Evolutionary conservation across 1,140 invertebrate species (phyloP).

Genomic region (Dysdera silvatica): DNA sequence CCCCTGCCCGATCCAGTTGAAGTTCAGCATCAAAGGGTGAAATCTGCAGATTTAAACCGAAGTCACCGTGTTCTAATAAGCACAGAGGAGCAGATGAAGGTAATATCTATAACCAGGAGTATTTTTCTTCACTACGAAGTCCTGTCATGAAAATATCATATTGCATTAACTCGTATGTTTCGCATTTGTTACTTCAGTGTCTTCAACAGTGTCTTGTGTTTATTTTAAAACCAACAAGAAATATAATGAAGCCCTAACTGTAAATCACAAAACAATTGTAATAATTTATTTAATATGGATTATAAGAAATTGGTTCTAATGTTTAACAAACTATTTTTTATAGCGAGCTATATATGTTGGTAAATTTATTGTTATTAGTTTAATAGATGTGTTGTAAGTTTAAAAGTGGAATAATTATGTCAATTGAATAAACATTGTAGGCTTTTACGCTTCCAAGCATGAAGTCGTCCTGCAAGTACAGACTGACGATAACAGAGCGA

Average conservation of each 20-base stretch:
- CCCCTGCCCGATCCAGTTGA: constrained; percentile 69
- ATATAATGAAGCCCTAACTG: too few species aligned
- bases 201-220: too few species aligned
- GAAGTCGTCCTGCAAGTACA: constrained; percentile 25
- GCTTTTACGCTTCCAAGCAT: constrained; percentile 23
- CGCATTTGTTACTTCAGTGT: background rate
- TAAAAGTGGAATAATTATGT: too few species aligned
- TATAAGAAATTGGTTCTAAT: too few species aligned
- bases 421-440: too few species aligned
- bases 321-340: too few species aligned
- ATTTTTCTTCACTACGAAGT: background rate
- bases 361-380: too few species aligned
- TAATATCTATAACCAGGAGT: constrained; percentile 32
- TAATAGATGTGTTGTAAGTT: too few species aligned
- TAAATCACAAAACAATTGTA: too few species aligned
- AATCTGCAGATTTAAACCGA: constrained; percentile 51
- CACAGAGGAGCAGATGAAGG: constrained; percentile 94
- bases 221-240: too few species aligned
- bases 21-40: constrained; percentile 59
- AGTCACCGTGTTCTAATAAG: constrained; percentile 78
- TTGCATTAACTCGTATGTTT: background rate
- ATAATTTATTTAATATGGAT: too few species aligned
- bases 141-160: background rate
- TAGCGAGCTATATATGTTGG: too few species aligned
- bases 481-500: constrained; percentile 16